Percentiles rank a stretch among this genome's conserved stretches.
phyloP scores from a whole-genome alignment of 2,888 invertebrate species.

The Sarcophaga caerulescens region DNA sequence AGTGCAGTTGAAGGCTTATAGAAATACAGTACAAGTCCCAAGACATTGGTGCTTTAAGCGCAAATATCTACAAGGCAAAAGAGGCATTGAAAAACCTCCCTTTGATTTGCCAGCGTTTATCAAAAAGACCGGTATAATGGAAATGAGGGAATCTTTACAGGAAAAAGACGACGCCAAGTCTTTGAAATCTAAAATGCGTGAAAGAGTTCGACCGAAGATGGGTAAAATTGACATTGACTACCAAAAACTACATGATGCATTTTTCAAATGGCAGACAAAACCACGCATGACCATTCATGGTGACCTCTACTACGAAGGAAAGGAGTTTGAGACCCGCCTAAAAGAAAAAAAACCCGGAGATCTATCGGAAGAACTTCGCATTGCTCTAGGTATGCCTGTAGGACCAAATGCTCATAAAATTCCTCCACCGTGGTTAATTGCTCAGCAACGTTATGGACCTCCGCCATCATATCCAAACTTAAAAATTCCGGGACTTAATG shows the following conservation, averaged over 20 bases:
- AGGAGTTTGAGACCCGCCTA: constrained; percentile 98
- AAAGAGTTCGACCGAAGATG: constrained; percentile 97
- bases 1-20: constrained; percentile 97
- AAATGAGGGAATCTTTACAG: constrained; percentile 98
- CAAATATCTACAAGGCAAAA: constrained; percentile 97
- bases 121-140: constrained; percentile 99
- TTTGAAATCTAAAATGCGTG: constrained; percentile 98
- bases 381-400: constrained; percentile 99
- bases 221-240: constrained; percentile 99
- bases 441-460: constrained; percentile 90
- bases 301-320: constrained; percentile 99
- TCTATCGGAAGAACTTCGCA: constrained; percentile 95
- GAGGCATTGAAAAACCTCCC: constrained; percentile 99
- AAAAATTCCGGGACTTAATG: constrained; percentile 98
- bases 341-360: constrained; percentile 99
- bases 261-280: constrained; percentile 99
- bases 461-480: constrained; percentile 99
- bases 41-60: constrained; percentile 99
- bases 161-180: constrained; percentile 98
- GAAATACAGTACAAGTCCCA: constrained; percentile 99
- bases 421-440: constrained; percentile 95
- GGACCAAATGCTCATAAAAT: constrained; percentile 95
- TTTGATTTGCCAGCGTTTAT: constrained; percentile 99
- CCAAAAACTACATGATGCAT: constrained; percentile 99
- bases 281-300: constrained; percentile 99